phyloP scores from a whole-genome alignment of 2,113 vertebrate species.

The Phrynosoma blainvillii region DNA sequence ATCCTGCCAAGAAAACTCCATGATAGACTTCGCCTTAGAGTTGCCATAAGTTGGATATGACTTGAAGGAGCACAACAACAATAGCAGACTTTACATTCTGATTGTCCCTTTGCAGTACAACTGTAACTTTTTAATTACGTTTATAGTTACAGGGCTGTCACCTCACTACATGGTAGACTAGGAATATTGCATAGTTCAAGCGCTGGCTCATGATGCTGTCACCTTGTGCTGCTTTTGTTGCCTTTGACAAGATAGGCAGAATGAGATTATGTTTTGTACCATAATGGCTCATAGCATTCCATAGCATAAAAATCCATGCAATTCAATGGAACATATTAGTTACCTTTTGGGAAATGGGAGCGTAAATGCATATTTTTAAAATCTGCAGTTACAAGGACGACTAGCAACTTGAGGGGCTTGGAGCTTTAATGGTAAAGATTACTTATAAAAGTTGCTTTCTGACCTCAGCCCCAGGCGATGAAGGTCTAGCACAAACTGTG shows the following conservation, averaged over 20 bases:
- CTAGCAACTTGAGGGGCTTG: not conserved
- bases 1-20: too few species aligned
- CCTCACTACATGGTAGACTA: not conserved
- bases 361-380: too few species aligned
- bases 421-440: not conserved
- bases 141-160: too few species aligned
- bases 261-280: not conserved
- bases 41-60: too few species aligned
- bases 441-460: not conserved
- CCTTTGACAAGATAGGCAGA: not conserved
- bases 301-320: not conserved
- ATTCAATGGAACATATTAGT: not conserved
- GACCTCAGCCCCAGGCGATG: too few species aligned
- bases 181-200: not conserved
- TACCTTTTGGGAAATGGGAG: not conserved
- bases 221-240: not conserved
- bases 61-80: too few species aligned
- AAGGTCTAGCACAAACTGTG: too few species aligned
- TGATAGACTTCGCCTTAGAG: too few species aligned
- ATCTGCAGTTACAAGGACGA: not conserved
- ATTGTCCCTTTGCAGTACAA: too few species aligned
- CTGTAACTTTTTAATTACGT: too few species aligned
- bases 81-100: too few species aligned
- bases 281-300: not conserved
- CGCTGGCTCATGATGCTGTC: not conserved